phyloP scores from a whole-genome alignment of 1,140 invertebrate genomes.

The Monomorium pharaonis region DNA sequence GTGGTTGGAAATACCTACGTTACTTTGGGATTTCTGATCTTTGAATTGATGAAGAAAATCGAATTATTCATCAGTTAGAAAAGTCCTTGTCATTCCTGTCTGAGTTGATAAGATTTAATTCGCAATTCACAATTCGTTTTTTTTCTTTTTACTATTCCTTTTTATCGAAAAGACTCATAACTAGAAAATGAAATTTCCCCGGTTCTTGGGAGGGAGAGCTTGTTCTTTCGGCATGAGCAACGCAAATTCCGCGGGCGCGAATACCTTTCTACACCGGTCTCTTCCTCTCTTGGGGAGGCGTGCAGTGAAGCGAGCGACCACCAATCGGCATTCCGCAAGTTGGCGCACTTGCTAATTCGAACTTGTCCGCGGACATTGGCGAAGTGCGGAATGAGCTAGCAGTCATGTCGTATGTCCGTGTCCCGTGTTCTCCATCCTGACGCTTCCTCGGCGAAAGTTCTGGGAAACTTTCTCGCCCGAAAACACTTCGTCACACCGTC shows the following conservation, averaged over 20 bases:
- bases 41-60: background rate
- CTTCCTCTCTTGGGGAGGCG: background rate
- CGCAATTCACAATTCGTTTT: background rate
- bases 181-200: constrained; percentile 23
- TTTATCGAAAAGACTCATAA: background rate
- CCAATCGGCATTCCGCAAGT: constrained; percentile 79
- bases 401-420: constrained; percentile 58
- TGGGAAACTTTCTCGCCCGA: constrained; percentile 41
- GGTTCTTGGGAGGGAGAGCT: background rate
- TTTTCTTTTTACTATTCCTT: background rate
- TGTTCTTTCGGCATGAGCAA: constrained; percentile 9
- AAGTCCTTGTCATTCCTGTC: background rate
- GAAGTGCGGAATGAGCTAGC: constrained; percentile 65
- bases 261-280: constrained; percentile 1
- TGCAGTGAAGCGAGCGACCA: constrained; percentile 41
- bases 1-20: background rate
- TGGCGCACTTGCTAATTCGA: constrained; percentile 80
- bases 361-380: constrained; percentile 78
- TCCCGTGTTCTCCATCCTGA: constrained; percentile 34
- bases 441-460: constrained; percentile 54
- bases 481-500: constrained; percentile 41
- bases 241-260: constrained; percentile 8
- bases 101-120: background rate
- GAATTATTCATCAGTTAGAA: background rate
- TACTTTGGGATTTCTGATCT: background rate